Base-by-base conservation (phyloP, 2,888 invertebrate genomes). In the Parthenolecanium corni region DNA sequence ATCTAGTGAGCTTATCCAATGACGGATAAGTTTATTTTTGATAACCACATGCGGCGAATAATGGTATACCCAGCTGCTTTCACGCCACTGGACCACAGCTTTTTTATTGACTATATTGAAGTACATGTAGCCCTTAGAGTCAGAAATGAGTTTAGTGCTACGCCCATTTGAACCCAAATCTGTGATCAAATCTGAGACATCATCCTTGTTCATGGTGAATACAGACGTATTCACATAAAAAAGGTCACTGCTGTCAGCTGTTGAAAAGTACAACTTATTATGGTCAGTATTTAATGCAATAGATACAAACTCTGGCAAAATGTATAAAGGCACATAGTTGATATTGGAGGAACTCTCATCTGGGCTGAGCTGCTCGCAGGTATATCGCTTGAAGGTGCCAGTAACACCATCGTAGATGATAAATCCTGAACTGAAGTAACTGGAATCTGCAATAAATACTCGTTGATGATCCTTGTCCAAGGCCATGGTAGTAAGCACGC, bases 51-150 rank as follows among this genome's bases (percentile, higher is more conserved):
- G 57, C 6, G 57, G 57, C 16, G 57, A 44, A 20, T 57, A 57
- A 9, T 57, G 57, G 44, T 44, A 57, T 1, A 57, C 57, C 57
- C 57, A 57, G 31, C 57, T 57, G 21, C 25, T 57, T 21, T 57
- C 57, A 2, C 57, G 23, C 62, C 62, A 62, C 23, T 62, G 52
- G 4, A 44, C 62, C 16, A 62, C 44, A 2, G 52, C 52, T 23
- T 62, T 62, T n/a, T 40, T 38, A 52, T 62, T 44, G 2, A 62
- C 24, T 14, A 62, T 18, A n/a, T 52, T 52, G 21, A 52, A 62
- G 20, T 52, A 62, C 46, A 62, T 52, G 44, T 62, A 52, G 11
- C 62, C 62, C 40, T 62, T 62, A 4, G 23, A 9, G 38, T 62
- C 62, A 1, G 46, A 23, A 20, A 51, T 21, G 1, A 52, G 38